Conservation (phyloP, 2,113 vertebrate species). For the Megaceryle maxima region DNA sequence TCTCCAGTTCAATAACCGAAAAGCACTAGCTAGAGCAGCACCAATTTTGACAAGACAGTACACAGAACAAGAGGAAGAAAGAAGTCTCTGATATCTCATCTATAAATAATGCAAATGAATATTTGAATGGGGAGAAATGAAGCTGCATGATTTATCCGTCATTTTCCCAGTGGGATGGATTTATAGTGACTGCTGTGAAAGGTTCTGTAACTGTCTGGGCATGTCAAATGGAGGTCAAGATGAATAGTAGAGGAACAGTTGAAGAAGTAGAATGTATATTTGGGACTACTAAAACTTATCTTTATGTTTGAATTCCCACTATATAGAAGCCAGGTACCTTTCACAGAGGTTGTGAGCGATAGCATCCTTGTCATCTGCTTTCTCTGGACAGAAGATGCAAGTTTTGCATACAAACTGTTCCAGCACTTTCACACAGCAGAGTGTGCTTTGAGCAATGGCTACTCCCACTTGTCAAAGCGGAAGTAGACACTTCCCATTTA, state of each 20-base stretch:
- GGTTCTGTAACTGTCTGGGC: background rate
- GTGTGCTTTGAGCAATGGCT: background rate
- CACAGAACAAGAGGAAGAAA: background rate
- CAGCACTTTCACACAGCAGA: background rate
- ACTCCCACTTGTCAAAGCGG: background rate
- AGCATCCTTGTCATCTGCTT: background rate
- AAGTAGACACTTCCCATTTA: background rate
- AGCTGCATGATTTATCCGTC: background rate
- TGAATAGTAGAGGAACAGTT: background rate
- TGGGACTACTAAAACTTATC: background rate
- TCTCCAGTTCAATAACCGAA: background rate
- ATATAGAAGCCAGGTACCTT: background rate
- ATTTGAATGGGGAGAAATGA: constrained; percentile 17
- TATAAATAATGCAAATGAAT: constrained; percentile 20
- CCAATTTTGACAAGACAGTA: background rate
- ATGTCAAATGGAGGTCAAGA: background rate
- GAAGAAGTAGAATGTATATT: background rate
- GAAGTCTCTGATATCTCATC: background rate
- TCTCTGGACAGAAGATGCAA: background rate
- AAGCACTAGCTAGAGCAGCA: background rate
- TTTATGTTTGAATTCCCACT: background rate
- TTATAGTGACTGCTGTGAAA: background rate
- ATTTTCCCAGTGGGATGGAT: background rate
- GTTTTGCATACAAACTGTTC: background rate
- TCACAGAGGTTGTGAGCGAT: background rate